Evolutionary conservation across 2,888 invertebrate genomes (phyloP).

Genomic region (Esperia sulphurella): DNA sequence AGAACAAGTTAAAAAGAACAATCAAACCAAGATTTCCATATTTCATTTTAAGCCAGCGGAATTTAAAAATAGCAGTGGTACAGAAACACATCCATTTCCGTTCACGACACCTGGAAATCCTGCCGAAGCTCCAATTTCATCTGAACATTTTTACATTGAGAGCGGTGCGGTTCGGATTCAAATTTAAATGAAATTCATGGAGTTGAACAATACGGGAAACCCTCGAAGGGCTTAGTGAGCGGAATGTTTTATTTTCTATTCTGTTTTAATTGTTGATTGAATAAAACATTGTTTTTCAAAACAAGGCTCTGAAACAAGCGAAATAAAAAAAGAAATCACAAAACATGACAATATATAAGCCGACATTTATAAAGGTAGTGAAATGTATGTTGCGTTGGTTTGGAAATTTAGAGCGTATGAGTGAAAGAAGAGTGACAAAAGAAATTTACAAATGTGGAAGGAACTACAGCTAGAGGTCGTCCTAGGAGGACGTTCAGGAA

Average conservation of each 20-base stretch:
- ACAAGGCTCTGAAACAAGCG: neutral
- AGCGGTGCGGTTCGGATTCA: neutral
- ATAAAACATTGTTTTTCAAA: neutral
- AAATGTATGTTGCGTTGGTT: too few species aligned
- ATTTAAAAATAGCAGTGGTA: neutral
- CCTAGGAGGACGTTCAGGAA: too few species aligned
- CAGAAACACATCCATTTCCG: neutral
- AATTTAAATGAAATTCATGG: neutral
- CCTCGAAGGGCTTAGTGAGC: neutral
- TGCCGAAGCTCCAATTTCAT: neutral
- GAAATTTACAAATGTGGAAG: too few species aligned
- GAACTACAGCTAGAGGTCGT: too few species aligned
- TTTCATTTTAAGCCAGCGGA: neutral
- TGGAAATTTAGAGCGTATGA: too few species aligned
- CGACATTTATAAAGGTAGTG: too few species aligned
- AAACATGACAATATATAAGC: too few species aligned
- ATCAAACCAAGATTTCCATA: neutral
- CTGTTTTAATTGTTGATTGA: neutral
- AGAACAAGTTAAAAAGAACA: neutral
- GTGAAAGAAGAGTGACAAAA: too few species aligned
- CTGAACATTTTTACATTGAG: neutral
- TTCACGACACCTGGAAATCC: constrained; percentile 1
- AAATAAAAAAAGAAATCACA: too few species aligned
- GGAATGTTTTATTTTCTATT: neutral
- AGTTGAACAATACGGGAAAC: neutral